Evolutionary conservation across 1,140 invertebrate species (phyloP), one percentile per base, ranked within the genome.

Genomic region (Papilio polytes): DNA sequence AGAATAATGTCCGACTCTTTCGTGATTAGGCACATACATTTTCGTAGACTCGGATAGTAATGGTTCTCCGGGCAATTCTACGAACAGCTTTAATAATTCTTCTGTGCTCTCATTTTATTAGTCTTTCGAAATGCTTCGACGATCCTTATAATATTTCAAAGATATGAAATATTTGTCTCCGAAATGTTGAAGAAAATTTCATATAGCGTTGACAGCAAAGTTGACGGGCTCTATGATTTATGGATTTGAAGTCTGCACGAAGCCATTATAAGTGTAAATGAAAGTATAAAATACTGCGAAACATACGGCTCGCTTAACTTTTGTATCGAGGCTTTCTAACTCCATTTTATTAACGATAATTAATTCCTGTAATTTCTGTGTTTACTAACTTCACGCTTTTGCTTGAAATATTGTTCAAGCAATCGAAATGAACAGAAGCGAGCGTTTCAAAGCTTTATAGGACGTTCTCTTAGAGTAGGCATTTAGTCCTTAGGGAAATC

Each of bases 1-100:
- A 70, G 63, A 70, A 36, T 70, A 31, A 70, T 31, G 26, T 70
- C 22, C 7, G 53, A 36, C 13, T 70, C 63, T 31, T 70, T 31
- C 26, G 26, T 53, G 74, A 76, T 76, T 76, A 76, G 41, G 41
- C n/a, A 22, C 74, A 76, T 76, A 76, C 44, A 76, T 76, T 76
- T 74, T 74, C 72, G 72, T 44, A 46, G 36, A 74, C 41, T 73
- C 44, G 44, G 46, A 76, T 26, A 26, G 74, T 53, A 53, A 76
- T 13, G 20, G 44, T 76, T 74, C 74, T 46, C n/a, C 72, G n/a
- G 41, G 7, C 72, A 41, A 73, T 73, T 73, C 44, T 51, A 26
- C 74, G 74, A 51, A 51, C 31, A 48, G 74, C 44, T 8, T 51
- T 26, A 76, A 74, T 74, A 46, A 74, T 46, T 74, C 20, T 48